A percentile compares a stretch with the other conserved stretches of the same genome.
phyloP scores from a whole-genome alignment of 2,113 vertebrate species.

The Proterorhinus semilunaris region DNA sequence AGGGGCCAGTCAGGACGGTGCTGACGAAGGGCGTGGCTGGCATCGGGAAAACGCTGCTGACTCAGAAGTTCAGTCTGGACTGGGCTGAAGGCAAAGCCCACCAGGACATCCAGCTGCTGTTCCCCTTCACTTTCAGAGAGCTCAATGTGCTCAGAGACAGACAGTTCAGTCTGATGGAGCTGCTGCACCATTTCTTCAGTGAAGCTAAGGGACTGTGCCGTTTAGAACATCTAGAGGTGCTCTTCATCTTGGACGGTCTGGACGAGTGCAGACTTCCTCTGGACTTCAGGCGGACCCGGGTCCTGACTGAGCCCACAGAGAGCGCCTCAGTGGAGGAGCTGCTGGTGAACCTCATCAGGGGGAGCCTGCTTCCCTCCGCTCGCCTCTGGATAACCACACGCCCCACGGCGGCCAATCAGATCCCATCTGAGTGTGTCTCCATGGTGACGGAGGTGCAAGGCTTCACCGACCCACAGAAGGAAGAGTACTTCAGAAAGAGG shows the following conservation, averaged over 20 bases:
- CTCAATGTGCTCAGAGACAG: slow-evolving; percentile 3
- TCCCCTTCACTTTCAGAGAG: slow-evolving; percentile 24
- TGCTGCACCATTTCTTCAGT: slow-evolving; percentile 25
- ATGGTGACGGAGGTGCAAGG: slow-evolving; percentile 34
- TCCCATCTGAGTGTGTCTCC: slow-evolving; percentile 15
- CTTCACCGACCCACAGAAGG: slow-evolving; percentile 17
- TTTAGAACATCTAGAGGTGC: not conserved
- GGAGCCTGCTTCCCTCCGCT: slow-evolving; percentile 15
- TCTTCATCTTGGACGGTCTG: too few relatives aligned
- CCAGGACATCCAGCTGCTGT: slow-evolving; percentile 17
- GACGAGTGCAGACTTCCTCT: slow-evolving; percentile 14
- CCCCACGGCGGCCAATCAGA: slow-evolving; percentile 28
- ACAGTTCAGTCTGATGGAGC: slow-evolving; percentile 21
- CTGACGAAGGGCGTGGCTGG: too few relatives aligned
- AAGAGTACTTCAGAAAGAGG: slow-evolving; percentile 20
- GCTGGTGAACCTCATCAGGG: slow-evolving; percentile 24
- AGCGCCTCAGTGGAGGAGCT: slow-evolving; percentile 8
- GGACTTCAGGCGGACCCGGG: slow-evolving; percentile 7
- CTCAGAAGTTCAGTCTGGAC: slow-evolving; percentile 10
- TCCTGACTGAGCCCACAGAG: slow-evolving; percentile 3
- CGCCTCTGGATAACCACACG: slow-evolving; percentile 22
- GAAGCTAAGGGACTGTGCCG: slow-evolving; percentile 13
- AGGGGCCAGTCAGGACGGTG: too few relatives aligned
- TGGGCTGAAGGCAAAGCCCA: slow-evolving; percentile 26
- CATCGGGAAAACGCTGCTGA: too few relatives aligned